Evolutionary conservation across 2,888 invertebrate genomes (phyloP), one percentile per base, ranked within the genome.

Genomic region (Acanthopleura granulata): DNA sequence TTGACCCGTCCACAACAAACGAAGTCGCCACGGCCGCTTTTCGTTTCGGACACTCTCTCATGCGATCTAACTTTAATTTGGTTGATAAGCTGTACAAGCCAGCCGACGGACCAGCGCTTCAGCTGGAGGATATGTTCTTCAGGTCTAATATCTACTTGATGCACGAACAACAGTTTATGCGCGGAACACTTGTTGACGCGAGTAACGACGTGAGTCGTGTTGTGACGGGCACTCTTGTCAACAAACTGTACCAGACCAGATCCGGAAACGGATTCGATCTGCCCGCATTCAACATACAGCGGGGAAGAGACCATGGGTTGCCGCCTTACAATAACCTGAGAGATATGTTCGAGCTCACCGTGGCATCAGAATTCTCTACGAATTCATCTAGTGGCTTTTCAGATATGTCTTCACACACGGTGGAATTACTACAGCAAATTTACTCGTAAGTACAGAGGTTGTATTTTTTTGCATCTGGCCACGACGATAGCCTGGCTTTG

Each of bases 241-340:
- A 30, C 69, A 25, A 69, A 1, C 25, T 69, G 6, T 69, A 29
- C 25, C 69, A 69, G 30, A 69, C 69, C 27, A 25, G 30, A 27
- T 16, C 4, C 22, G 69, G 69, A 25, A 69, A 69, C 25, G 69
- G 69, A 22, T 25, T 69, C 30, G 69, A 69, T 69, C 30, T 69
- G 30, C n/a, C 69, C 18, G 69, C 69, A 22, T 25, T 30, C 27
- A 69, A 69, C 25, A 69, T 69, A 9, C 69, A 69, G 69, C 25
- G 69, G 30, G 69, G 69, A 16, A 25, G 69, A 29, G 69, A 69
- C 69, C 69, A 69, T 69, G 69, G 69, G 18, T 14, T 69, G 27
- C 9, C 69, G 9, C 25, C 27, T 69, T 69, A 69, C 27, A 69
- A 69, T 25, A 6, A 16, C 9, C 14, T 18, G 4, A 25, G 69